Evolutionary conservation across 35 echinoderm and acorn worm species (phyloP).

Genomic region (Hemicentrotus pulcherrimus): DNA sequence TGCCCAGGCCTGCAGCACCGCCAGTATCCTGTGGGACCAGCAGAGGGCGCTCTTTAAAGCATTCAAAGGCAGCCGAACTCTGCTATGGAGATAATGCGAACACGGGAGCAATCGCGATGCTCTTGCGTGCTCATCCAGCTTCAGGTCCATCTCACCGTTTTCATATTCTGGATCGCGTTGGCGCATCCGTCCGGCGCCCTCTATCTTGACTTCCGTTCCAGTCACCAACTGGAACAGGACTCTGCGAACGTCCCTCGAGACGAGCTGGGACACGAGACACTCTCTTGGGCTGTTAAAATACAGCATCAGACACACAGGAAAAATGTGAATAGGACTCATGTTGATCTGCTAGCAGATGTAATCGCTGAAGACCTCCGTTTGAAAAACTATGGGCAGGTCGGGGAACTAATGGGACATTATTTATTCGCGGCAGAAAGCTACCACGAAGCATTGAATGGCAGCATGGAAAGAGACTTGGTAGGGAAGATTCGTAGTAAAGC

Average conservation of each 20-base stretch:
- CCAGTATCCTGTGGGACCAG: background rate
- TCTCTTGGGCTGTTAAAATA: constrained; percentile 95
- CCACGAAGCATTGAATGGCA: constrained; percentile 67
- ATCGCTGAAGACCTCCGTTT: constrained; percentile 65
- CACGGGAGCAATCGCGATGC: background rate
- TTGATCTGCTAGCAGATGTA: constrained; percentile 74
- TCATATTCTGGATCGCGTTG: background rate
- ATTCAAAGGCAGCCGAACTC: background rate
- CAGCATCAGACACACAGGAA: constrained; percentile 50
- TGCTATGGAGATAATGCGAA: background rate
- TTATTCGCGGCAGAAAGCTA: constrained; percentile 81
- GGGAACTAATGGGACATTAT: constrained; percentile 87
- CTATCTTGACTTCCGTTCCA: constrained; percentile 6
- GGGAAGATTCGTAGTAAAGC: constrained; percentile 65
- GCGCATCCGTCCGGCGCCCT: background rate
- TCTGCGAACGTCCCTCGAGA: background rate
- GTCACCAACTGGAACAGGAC: background rate
- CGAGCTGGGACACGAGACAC: constrained; percentile 62
- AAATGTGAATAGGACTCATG: constrained; percentile 72
- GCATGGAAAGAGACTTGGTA: constrained; percentile 35
- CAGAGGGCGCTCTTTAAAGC: background rate
- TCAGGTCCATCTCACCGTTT: background rate
- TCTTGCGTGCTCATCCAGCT: constrained; percentile 24
- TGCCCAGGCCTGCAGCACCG: background rate
- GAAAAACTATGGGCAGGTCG: constrained; percentile 86